These are phyloP conservation scores for Cryptoblepharus egeriae DNA, from an alignment of 2,797 vertebrate genomes.

Conservation along the genomic window DNA sequence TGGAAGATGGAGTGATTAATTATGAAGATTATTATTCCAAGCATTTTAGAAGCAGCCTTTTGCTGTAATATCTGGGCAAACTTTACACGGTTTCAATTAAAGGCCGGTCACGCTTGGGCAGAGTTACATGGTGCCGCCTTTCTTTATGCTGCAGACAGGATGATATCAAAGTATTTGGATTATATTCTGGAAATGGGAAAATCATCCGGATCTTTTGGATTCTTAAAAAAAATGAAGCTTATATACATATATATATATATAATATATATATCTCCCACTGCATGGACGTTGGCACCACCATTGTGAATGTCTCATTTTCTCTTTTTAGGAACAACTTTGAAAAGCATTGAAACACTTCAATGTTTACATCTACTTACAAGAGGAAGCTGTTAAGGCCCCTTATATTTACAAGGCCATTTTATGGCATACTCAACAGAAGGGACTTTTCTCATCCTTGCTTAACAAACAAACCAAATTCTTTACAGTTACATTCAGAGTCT, in stretches of 20 bases:
- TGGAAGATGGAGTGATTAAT: slow-evolving; percentile 29
- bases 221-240: background rate
- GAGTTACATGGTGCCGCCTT: background rate
- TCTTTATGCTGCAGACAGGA: background rate
- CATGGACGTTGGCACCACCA: background rate
- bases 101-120: background rate
- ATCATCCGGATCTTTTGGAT: background rate
- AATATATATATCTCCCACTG: no score
- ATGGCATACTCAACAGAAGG: background rate
- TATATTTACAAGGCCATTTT: background rate
- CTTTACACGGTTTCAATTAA: slow-evolving; percentile 16
- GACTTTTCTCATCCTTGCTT: slow-evolving; percentile 30
- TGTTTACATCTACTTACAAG: background rate
- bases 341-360: background rate
- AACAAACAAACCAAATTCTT: slow-evolving; percentile 31
- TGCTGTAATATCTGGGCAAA: background rate
- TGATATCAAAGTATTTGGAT: background rate
- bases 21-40: slow-evolving; percentile 14
- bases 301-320: background rate
- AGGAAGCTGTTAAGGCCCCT: slow-evolving; percentile 5
- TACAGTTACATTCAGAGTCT: slow-evolving; percentile 10
- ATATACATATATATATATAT: background rate
- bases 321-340: background rate
- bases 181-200: background rate
- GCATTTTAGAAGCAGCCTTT: background rate